phyloP scores from a whole-genome alignment of 2,888 invertebrate genomes.

The Parnassius smintheus region DNA sequence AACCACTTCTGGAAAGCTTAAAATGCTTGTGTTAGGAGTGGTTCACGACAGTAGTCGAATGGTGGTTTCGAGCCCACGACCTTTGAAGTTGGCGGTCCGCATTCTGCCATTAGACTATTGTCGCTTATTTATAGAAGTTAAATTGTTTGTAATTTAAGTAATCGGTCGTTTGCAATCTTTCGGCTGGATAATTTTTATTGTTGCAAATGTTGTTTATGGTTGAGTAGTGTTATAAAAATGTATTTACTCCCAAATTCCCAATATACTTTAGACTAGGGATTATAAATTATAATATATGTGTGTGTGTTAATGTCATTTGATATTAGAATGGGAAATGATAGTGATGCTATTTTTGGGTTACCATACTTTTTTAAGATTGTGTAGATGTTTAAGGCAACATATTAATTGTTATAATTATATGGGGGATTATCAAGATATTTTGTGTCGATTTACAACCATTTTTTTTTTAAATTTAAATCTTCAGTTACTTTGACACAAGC shows the following conservation, averaged over 20 bases:
- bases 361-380: constrained; percentile 11
- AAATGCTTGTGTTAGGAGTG: no score
- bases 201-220: constrained; percentile 65
- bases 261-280: constrained; percentile 43
- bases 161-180: constrained; percentile 14
- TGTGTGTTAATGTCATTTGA: constrained; percentile 8
- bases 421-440: constrained; percentile 12
- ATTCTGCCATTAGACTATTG: no score
- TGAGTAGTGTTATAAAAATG: constrained; percentile 61
- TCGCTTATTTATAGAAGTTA: no score
- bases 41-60: no score
- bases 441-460: constrained; percentile 9
- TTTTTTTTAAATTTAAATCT: not conserved
- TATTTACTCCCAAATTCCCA: constrained; percentile 68
- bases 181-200: constrained; percentile 47
- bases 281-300: constrained; percentile 28
- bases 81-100: no score
- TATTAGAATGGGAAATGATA: not conserved
- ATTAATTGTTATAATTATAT: constrained; percentile 16
- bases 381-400: constrained; percentile 23
- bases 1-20: no score
- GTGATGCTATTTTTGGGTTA: constrained; percentile 3
- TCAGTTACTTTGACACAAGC: not conserved
- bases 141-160: constrained; percentile 10
- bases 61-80: no score